Evolutionary conservation across 2,113 vertebrate genomes (phyloP).

Genomic region (Brienomyrus brachyistius): DNA sequence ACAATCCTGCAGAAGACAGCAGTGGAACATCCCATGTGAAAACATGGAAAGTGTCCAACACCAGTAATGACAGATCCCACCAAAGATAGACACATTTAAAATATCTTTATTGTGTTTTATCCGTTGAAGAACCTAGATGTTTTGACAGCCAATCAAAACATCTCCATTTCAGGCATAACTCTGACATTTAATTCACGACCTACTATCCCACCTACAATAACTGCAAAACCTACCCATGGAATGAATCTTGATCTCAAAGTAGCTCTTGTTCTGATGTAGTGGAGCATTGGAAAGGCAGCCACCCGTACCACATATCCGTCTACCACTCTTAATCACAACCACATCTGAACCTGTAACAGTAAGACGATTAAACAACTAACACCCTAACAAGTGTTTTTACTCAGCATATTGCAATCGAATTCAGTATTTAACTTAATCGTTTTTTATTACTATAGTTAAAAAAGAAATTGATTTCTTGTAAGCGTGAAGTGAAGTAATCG

Average conservation of each 20-base stretch:
- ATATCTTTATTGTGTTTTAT: neutral
- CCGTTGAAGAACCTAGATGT: neutral
- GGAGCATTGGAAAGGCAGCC: conserved; percentile 92
- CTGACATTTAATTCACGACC: neutral
- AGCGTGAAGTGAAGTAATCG: neutral
- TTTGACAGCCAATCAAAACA: neutral
- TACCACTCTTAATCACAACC: conserved; percentile 92
- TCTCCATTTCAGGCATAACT: neutral
- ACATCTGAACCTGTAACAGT: conserved; percentile 82
- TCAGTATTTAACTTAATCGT: neutral
- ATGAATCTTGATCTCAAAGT: conserved; percentile 97
- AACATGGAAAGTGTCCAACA: neutral
- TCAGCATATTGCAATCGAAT: neutral
- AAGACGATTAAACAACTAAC: conserved; percentile 17
- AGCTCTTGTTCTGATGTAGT: conserved; percentile 98
- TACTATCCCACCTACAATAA: neutral
- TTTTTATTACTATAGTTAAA: neutral
- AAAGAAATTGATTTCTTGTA: neutral
- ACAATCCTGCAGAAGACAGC: conserved; percentile 71
- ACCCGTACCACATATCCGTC: conserved; percentile 94
- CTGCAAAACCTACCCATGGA: conserved; percentile 76
- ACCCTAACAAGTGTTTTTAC: neutral
- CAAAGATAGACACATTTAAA: neutral
- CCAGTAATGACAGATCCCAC: conserved; percentile 46
- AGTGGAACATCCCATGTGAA: neutral